Evolutionary conservation across 2,888 invertebrate genomes (phyloP).

Genomic region (Brachycybe producta): DNA sequence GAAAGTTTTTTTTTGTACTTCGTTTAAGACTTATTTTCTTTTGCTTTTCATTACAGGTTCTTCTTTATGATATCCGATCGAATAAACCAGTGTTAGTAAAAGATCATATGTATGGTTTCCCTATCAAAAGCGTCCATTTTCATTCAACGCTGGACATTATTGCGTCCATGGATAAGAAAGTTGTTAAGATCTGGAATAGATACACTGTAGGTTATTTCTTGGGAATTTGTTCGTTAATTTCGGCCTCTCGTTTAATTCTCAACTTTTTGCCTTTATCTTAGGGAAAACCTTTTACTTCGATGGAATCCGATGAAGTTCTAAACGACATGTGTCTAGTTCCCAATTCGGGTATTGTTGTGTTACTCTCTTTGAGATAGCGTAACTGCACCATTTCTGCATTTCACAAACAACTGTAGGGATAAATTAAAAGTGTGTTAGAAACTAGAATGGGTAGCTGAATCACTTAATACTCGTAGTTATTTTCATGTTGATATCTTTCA

Average conservation of each 20-base stretch:
- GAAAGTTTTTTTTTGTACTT: too few species aligned
- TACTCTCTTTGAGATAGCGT: too few species aligned
- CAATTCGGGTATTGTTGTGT: slow-evolving; percentile 54
- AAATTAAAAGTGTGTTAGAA: too few species aligned
- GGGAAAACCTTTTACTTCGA: slow-evolving; percentile 84
- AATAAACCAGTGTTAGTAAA: slow-evolving; percentile 76
- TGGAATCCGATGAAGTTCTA: slow-evolving; percentile 60
- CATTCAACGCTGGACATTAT: slow-evolving; percentile 60
- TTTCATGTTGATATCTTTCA: too few species aligned
- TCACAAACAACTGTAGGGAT: too few species aligned
- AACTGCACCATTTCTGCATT: too few species aligned
- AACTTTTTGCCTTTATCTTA: slow-evolving; percentile 13
- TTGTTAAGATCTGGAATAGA: slow-evolving; percentile 83
- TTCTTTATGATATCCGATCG: slow-evolving; percentile 88
- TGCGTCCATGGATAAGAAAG: slow-evolving; percentile 74
- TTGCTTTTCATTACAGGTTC: slow-evolving; percentile 33
- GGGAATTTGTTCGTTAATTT: neutral
- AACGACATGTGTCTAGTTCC: slow-evolving; percentile 89
- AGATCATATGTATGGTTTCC: slow-evolving; percentile 87
- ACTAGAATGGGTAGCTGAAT: too few species aligned
- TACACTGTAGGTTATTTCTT: slow-evolving; percentile 48
- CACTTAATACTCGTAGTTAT: too few species aligned
- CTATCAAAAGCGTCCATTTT: slow-evolving; percentile 78
- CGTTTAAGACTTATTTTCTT: too few species aligned
- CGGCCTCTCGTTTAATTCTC: neutral